Evolutionary conservation across 2,113 vertebrate genomes (phyloP).

Genomic region (Epinephelus cyanopodus): DNA sequence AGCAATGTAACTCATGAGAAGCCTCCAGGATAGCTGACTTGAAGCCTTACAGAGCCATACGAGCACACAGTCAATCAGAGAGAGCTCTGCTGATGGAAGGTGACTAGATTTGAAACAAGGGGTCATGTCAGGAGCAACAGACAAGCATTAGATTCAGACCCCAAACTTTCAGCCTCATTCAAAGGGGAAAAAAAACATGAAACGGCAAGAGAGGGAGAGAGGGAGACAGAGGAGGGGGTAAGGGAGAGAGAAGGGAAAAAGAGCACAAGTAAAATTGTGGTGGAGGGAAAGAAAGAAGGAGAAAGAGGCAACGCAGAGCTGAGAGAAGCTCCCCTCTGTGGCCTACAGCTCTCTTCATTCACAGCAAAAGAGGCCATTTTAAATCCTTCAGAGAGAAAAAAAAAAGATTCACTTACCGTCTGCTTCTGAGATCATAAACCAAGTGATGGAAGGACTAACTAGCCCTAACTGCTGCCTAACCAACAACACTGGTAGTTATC

Average conservation of each 20-base stretch:
- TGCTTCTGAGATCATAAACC: constrained; percentile 44
- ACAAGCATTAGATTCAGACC: constrained; percentile 11
- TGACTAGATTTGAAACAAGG: constrained; percentile 33
- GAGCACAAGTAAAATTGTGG: constrained; percentile 25
- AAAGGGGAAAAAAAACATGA: constrained; percentile 7
- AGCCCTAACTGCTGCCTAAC: constrained; percentile 19
- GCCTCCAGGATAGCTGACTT: not conserved
- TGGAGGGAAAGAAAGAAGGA: constrained; percentile 48
- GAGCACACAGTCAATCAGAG: not conserved
- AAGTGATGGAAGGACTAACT: constrained; percentile 28
- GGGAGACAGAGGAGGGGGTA: constrained; percentile 5
- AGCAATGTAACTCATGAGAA: not conserved
- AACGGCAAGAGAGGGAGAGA: constrained; percentile 26
- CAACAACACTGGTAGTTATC: not conserved
- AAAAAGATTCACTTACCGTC: constrained; percentile 75
- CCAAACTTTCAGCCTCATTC: constrained; percentile 15
- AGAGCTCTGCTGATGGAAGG: constrained; percentile 14
- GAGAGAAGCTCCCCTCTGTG: constrained; percentile 16
- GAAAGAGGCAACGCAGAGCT: constrained; percentile 27
- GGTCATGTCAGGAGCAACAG: constrained; percentile 29
- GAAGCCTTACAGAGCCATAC: not conserved
- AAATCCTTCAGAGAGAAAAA: constrained; percentile 32
- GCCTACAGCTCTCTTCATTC: constrained; percentile 41
- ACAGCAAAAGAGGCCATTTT: constrained; percentile 58
- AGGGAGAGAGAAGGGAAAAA: constrained; percentile 29